Evolutionary conservation across 2,888 invertebrate genomes (phyloP).

Genomic region (Pyrrhia umbra): DNA sequence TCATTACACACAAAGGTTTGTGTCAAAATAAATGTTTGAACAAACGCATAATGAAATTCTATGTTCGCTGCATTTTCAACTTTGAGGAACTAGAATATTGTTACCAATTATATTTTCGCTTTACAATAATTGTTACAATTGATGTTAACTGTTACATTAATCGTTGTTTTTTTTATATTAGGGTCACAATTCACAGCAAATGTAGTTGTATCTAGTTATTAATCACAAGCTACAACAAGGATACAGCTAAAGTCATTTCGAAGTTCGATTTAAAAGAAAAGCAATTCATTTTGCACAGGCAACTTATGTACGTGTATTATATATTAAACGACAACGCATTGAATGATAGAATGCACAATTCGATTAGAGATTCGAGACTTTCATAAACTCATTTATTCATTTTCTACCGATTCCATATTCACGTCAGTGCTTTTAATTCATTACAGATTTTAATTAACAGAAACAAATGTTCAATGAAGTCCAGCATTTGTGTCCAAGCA

Average conservation of each 20-base stretch:
- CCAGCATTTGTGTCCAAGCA: no score
- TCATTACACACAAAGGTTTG: constrained; percentile 74
- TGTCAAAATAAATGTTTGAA: constrained; percentile 70
- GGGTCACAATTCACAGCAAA: no score
- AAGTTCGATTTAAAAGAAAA: background rate
- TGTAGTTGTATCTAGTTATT: no score
- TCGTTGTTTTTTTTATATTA: no score
- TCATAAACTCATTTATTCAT: background rate
- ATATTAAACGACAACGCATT: background rate
- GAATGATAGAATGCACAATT: constrained; percentile 7
- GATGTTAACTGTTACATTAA: no score
- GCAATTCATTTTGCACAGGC: background rate
- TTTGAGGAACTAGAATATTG: constrained; percentile 7
- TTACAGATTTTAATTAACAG: constrained; percentile 2
- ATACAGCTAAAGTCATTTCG: background rate
- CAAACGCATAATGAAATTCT: constrained; percentile 57
- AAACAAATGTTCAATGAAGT: background rate
- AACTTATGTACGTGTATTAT: no score
- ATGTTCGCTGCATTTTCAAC: constrained; percentile 27
- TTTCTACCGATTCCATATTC: background rate
- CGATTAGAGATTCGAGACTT: background rate
- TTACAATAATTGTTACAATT: no score
- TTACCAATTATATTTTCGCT: no score
- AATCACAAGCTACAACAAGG: no score
- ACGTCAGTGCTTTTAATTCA: background rate